Conservation (phyloP, 1,140 invertebrate genomes). For the Drosophila varians region DNA sequence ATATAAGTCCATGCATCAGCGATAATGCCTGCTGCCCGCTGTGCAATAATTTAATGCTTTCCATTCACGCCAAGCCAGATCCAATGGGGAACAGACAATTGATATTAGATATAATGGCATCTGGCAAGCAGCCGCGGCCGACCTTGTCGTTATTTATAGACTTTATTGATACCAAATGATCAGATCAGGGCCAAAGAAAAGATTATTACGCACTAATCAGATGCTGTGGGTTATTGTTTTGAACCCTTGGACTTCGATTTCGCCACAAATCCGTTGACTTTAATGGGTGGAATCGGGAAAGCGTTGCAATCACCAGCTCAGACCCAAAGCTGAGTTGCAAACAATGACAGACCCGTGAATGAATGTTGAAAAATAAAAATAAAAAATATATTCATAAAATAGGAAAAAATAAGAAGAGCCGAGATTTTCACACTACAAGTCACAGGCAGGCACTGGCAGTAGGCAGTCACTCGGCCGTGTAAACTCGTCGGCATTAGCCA, state of each 20-base stretch:
- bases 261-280: conserved; percentile 50
- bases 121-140: conserved; percentile 6
- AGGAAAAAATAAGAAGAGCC: conserved; percentile 37
- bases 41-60: conserved; percentile 51
- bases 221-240: conserved; percentile 24
- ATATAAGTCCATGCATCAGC: conserved; percentile 35
- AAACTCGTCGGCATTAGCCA: conserved; percentile 72
- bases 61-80: conserved; percentile 51
- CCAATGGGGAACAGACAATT: conserved; percentile 46
- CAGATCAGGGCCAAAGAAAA: conserved; percentile 33
- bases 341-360: conserved; percentile 46
- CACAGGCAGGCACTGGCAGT: conserved; percentile 34
- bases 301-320: conserved; percentile 52
- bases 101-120: conserved; percentile 32
- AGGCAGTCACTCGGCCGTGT: conserved; percentile 54
- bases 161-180: neutral
- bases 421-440: conserved; percentile 72
- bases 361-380: conserved; percentile 64
- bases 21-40: conserved; percentile 29
- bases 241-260: conserved; percentile 17
- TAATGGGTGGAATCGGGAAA: conserved; percentile 69
- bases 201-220: conserved; percentile 48
- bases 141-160: conserved; percentile 67
- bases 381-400: conserved; percentile 55
- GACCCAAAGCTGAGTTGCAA: conserved; percentile 34